Evolutionary conservation across 2,797 vertebrate species (phyloP).

Genomic region (Podarcis siculus): DNA sequence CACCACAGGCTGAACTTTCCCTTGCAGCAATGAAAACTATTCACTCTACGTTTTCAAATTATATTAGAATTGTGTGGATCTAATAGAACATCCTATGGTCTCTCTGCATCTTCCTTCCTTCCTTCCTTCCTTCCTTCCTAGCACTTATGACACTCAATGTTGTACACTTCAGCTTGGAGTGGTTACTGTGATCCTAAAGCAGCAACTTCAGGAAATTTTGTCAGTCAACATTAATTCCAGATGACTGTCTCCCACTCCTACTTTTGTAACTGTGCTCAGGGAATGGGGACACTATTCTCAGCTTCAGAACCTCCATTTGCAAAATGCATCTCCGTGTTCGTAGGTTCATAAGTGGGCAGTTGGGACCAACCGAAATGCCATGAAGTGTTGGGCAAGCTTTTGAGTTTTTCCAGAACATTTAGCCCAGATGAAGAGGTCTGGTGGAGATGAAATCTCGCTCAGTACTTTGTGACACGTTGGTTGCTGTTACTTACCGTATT

Average conservation of each 20-base stretch:
- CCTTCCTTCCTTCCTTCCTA: not conserved
- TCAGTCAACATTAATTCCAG: not conserved
- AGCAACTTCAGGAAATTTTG: not conserved
- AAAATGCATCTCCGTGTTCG: not conserved
- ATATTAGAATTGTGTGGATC: not conserved
- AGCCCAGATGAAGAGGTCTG: too few species aligned
- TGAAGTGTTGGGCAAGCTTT: not conserved
- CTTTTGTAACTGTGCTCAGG: too few species aligned
- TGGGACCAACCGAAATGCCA: not conserved
- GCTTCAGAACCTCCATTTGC: not conserved
- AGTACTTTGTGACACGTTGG: too few species aligned
- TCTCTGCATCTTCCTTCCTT: not conserved
- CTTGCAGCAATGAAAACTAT: not conserved
- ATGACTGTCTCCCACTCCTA: not conserved
- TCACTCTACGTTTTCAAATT: not conserved
- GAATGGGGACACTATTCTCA: not conserved
- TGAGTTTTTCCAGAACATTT: too few species aligned
- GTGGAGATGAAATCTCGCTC: too few species aligned
- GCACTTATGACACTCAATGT: not conserved
- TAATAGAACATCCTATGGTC: too few species aligned
- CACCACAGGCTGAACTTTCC: too few species aligned
- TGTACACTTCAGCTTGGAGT: not conserved
- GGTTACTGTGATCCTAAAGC: not conserved
- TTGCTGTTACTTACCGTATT: too few species aligned
- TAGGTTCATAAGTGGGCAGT: not conserved